Base-by-base conservation (phyloP, 2,888 invertebrate genomes). In the Heliothis peltigera region DNA sequence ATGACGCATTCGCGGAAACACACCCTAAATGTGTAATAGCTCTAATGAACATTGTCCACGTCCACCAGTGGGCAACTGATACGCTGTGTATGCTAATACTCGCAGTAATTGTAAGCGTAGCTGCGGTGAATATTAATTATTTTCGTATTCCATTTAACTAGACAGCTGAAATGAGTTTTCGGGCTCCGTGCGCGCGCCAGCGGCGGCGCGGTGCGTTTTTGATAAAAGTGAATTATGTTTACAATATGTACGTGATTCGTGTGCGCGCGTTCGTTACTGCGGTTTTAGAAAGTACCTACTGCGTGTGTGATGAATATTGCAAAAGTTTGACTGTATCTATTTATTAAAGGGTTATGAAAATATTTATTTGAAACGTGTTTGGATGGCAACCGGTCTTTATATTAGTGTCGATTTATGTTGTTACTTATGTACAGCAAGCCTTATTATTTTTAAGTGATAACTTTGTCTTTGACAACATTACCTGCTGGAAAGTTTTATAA, bases 71-170 rank as follows among this genome's bases (percentile, higher is more conserved):
- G 35, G 35, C 58, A 35, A 32, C 32, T 32, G 63, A 59, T 63
- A 48, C 19, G 59, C 28, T 32, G 64, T 56, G 54, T 64, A 74
- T 74, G 69, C 56, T 63, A 74, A 73, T 74, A 22, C 39, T 12
- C 42, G 48, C 8, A 28, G 59, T 69, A 53, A 71, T 67, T 60
- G 67, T 52, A 55, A 22, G 57, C 59, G 35, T 35, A 44, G 52
- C 56, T 64, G 62, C 69, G 64, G 60, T 66, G 76, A 79, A 77
- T 81, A 79, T 75, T 79, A 77, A 80, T 76, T 77, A 74, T 74
- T 77, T 77, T 66, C 65, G 59, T 70, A 71, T 72, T 77, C 76
- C 65, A 74, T 80, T 73, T 79, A 69, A 63, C 64, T 70, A 71
- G 74, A 77, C 68, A 68, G 70, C 65, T 53, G 59, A 49, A 78